A percentile compares a stretch with the other conserved stretches of the same genome.
phyloP scores from a whole-genome alignment of 2,797 vertebrate genomes.

The Craterocephalus amniculus region DNA sequence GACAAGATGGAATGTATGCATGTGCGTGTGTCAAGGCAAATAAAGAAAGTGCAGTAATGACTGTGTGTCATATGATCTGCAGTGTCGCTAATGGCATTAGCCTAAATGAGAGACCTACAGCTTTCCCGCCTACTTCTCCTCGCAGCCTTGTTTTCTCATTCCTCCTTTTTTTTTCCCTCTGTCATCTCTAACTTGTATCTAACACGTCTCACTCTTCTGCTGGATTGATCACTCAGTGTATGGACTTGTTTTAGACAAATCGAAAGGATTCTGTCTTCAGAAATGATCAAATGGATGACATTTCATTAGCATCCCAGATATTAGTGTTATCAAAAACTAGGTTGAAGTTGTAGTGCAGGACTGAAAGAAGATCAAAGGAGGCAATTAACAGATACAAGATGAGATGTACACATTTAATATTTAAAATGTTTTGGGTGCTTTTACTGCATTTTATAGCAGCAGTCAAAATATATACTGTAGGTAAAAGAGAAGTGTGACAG shows the following conservation, averaged over 20 bases:
- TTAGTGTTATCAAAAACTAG: slow-evolving; percentile 12
- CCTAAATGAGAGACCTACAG: slow-evolving; percentile 47
- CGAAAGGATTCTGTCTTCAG: slow-evolving; percentile 8
- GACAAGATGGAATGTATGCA: slow-evolving; percentile 38
- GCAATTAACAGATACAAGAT: slow-evolving; percentile 20
- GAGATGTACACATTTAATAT: slow-evolving; percentile 6
- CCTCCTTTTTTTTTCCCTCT: slow-evolving; percentile 8
- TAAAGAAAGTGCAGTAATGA: slow-evolving; percentile 68
- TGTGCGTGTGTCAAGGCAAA: slow-evolving; percentile 49
- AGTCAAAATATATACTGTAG: background rate
- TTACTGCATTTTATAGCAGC: background rate
- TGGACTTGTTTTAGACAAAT: slow-evolving; percentile 23
- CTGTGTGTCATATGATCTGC: slow-evolving; percentile 66
- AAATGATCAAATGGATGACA: slow-evolving; percentile 19
- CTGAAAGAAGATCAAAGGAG: slow-evolving; percentile 22
- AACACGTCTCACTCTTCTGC: background rate
- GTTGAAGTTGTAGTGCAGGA: slow-evolving; percentile 13
- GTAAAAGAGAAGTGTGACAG: too few relatives aligned
- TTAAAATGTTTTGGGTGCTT: background rate
- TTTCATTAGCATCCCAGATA: slow-evolving; percentile 35
- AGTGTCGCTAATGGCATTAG: slow-evolving; percentile 63
- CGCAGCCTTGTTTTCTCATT: background rate
- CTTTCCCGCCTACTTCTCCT: slow-evolving; percentile 18
- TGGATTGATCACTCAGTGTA: slow-evolving; percentile 25
- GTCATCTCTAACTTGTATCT: slow-evolving; percentile 16